phyloP scores from a whole-genome alignment of 2,888 invertebrate species.

The Tetropium fuscum region DNA sequence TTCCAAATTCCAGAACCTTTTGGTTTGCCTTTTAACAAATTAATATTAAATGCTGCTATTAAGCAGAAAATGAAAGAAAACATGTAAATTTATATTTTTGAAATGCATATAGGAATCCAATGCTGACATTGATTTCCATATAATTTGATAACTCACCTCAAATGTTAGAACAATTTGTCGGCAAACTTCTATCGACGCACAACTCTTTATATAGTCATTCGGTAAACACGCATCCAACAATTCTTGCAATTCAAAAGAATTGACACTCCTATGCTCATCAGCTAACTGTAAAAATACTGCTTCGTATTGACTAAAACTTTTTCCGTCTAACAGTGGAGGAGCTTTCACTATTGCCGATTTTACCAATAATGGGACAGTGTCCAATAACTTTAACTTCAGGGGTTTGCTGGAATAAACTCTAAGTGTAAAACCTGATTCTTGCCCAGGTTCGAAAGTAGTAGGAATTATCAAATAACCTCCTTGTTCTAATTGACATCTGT shows the following conservation, averaged over 20 bases:
- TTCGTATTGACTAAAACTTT: constrained; percentile 87
- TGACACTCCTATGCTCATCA: constrained; percentile 90
- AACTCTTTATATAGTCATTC: constrained; percentile 95
- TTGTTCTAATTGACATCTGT: constrained; percentile 77
- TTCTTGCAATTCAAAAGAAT: constrained; percentile 92
- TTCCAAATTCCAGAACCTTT: too few species aligned
- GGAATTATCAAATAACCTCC: constrained; percentile 89
- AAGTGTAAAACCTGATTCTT: constrained; percentile 90
- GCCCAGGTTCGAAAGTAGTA: constrained; percentile 91
- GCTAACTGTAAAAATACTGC: constrained; percentile 90
- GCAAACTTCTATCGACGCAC: constrained; percentile 92
- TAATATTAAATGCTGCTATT: too few species aligned
- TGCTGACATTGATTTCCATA: too few species aligned
- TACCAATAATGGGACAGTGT: constrained; percentile 75
- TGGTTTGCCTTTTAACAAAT: too few species aligned
- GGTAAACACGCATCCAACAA: constrained; percentile 90
- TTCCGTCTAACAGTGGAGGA: constrained; percentile 76
- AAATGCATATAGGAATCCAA: too few species aligned
- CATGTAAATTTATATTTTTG: too few species aligned
- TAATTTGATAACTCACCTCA: too few species aligned
- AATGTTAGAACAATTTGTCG: constrained; percentile 89
- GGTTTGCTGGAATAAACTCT: constrained; percentile 84
- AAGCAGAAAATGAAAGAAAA: too few species aligned
- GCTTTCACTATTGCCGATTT: constrained; percentile 84
- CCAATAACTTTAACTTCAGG: constrained; percentile 80